These are phyloP conservation scores for Platycheirus rosarum DNA, from an alignment of 2,888 invertebrate genomes.

Conservation along the genomic window DNA sequence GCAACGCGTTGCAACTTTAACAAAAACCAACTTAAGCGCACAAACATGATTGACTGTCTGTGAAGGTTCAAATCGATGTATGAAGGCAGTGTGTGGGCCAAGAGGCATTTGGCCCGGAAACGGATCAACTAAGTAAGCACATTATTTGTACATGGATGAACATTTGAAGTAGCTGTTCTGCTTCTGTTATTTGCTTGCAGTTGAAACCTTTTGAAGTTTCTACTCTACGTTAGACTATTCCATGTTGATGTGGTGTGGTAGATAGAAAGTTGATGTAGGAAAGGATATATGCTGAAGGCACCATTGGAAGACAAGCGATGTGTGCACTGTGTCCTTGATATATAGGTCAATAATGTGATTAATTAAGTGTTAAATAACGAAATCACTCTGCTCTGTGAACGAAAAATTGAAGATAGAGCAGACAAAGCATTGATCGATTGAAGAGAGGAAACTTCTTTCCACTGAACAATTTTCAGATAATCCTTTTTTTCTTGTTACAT, in stretches of 20 bases:
- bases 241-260: constrained; percentile 1
- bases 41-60: constrained; percentile 32
- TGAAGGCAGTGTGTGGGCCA: not conserved
- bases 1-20: constrained; percentile 15
- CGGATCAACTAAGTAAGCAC: constrained; percentile 31
- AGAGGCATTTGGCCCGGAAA: not conserved
- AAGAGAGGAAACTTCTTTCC: constrained; percentile 30
- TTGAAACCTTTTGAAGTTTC: constrained; percentile 35
- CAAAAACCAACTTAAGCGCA: not conserved
- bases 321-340: constrained; percentile 50
- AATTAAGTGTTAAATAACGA: constrained; percentile 67
- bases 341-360: constrained; percentile 65
- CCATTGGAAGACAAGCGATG: constrained; percentile 23
- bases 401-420: constrained; percentile 21
- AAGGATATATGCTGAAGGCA: not conserved
- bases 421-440: constrained; percentile 32
- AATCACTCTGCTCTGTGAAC: constrained; percentile 36
- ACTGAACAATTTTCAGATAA: constrained; percentile 47
- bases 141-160: constrained; percentile 57
- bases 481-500: constrained; percentile 10
- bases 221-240: not conserved
- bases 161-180: constrained; percentile 42
- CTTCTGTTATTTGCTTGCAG: constrained; percentile 32
- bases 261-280: not conserved
- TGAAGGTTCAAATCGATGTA: constrained; percentile 33